These are phyloP conservation scores for Drosophila equinoxialis DNA, from an alignment of 1,140 invertebrate species.

Conservation along the genomic window DNA sequence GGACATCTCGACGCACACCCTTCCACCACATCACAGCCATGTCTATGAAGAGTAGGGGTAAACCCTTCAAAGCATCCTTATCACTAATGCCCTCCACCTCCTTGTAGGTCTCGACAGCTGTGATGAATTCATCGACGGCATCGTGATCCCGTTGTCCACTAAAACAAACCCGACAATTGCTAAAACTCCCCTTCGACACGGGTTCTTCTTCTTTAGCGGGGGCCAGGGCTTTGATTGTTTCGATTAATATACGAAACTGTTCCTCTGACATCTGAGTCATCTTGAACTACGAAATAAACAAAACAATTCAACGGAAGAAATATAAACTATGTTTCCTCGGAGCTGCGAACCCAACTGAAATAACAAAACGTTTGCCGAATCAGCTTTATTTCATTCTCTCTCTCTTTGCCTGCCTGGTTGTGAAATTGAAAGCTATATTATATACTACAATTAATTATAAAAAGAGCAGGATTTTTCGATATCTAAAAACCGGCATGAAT, in stretches of 20 bases:
- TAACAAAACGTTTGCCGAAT: not conserved
- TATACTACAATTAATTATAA: too few species aligned
- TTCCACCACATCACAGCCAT: slow-evolving; percentile 75
- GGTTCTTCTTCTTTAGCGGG: slow-evolving; percentile 37
- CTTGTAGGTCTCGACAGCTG: slow-evolving; percentile 71
- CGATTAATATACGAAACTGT: slow-evolving; percentile 66
- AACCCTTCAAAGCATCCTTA: slow-evolving; percentile 70
- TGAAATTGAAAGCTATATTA: slow-evolving; percentile 42
- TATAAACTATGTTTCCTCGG: not conserved
- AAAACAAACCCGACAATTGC: slow-evolving; percentile 65
- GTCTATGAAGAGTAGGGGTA: slow-evolving; percentile 62
- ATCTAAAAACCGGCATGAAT: slow-evolving; percentile 40
- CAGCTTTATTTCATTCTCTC: slow-evolving; percentile 24
- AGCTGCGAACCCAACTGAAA: slow-evolving; percentile 1
- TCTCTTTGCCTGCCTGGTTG: slow-evolving; percentile 9
- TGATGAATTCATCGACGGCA: slow-evolving; percentile 80
- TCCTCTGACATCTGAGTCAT: slow-evolving; percentile 68
- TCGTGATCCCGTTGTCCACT: slow-evolving; percentile 77
- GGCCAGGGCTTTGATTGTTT: slow-evolving; percentile 54
- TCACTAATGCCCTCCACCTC: slow-evolving; percentile 78
- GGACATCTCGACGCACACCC: slow-evolving; percentile 69
- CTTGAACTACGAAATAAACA: slow-evolving; percentile 32
- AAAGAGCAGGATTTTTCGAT: slow-evolving; percentile 48
- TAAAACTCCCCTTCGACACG: slow-evolving; percentile 73
- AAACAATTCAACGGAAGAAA: not conserved